Conservation (phyloP, 37 sponge, comb jelly and placozoan genomes). For the Axinella damicornis region DNA sequence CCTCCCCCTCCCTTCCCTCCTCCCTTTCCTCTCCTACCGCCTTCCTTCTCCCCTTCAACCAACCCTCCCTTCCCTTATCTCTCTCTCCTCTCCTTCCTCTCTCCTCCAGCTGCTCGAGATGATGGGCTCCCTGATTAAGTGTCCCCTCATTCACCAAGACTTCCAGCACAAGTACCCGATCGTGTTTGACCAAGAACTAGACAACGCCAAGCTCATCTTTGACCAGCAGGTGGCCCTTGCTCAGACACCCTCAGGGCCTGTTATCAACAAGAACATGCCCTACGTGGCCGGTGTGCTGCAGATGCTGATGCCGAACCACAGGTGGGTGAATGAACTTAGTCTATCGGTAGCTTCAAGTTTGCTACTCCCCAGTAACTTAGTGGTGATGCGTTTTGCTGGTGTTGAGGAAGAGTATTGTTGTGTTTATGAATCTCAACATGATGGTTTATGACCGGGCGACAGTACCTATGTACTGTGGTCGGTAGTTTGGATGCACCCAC, state of each 20-base stretch:
- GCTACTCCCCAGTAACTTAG: background rate
- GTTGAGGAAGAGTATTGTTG: too few relatives aligned
- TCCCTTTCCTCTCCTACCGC: too few relatives aligned
- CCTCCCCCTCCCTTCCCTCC: too few relatives aligned
- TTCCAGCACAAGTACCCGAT: constrained; percentile 85
- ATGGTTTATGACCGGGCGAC: too few relatives aligned
- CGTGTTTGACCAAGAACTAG: constrained; percentile 86
- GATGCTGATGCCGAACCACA: constrained; percentile 81
- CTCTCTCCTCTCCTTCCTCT: constrained; percentile 42
- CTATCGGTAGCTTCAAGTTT: background rate
- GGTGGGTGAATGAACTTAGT: constrained; percentile 43
- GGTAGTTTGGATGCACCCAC: too few relatives aligned
- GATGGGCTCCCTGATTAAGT: constrained; percentile 90
- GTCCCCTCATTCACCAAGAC: constrained; percentile 84
- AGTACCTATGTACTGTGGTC: too few relatives aligned
- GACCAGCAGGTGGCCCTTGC: constrained; percentile 69
- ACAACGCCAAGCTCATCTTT: constrained; percentile 85
- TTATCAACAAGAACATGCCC: constrained; percentile 96
- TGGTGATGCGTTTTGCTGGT: too few relatives aligned
- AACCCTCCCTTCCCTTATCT: too few relatives aligned
- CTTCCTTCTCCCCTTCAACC: too few relatives aligned
- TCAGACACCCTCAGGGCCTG: constrained; percentile 64
- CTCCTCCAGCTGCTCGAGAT: constrained; percentile 37
- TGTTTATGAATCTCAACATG: too few relatives aligned
- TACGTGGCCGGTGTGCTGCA: constrained; percentile 79